These are phyloP conservation scores for Tenebrio molitor DNA, from an alignment of 1,140 invertebrate genomes.

Conservation along the genomic window DNA sequence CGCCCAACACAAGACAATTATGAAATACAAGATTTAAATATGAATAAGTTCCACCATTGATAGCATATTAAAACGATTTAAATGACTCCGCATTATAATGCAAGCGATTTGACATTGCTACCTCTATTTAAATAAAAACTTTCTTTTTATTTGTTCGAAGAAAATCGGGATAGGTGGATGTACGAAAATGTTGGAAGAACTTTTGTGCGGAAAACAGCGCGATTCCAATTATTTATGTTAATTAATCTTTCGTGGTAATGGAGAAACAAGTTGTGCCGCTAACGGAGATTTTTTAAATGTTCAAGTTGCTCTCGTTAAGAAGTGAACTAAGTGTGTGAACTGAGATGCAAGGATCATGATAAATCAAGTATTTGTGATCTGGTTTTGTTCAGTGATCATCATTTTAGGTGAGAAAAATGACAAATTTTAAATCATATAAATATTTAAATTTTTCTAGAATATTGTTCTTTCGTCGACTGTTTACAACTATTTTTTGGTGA, in stretches of 20 bases:
- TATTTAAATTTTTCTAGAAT: conserved; percentile 1
- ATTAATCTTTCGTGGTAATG: conserved; percentile 8
- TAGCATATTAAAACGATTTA: conserved; percentile 21
- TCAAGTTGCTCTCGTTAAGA: background rate
- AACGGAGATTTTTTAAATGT: background rate
- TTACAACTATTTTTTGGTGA: conserved; percentile 55
- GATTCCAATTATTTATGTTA: background rate
- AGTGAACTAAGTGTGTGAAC: background rate
- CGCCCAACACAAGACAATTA: conserved; percentile 20
- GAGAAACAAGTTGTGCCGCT: conserved; percentile 33
- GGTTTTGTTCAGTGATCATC: background rate
- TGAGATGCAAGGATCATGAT: background rate
- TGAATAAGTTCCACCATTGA: conserved; percentile 31
- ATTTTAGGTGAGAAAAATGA: conserved; percentile 9
- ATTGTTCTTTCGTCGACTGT: background rate
- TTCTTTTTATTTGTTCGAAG: conserved; percentile 15
- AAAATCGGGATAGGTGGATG: conserved; percentile 1
- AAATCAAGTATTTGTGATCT: conserved; percentile 2
- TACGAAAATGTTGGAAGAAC: no score
- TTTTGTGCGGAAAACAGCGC: background rate
- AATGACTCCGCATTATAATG: conserved; percentile 26
- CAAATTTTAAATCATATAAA: no score
- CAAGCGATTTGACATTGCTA: conserved; percentile 29
- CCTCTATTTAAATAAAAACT: conserved; percentile 24
- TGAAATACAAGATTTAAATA: conserved; percentile 25